Evolutionary conservation across 2,888 invertebrate species (phyloP), one percentile per base, ranked within the genome.

Genomic region (Cyrtodaria siliqua): DNA sequence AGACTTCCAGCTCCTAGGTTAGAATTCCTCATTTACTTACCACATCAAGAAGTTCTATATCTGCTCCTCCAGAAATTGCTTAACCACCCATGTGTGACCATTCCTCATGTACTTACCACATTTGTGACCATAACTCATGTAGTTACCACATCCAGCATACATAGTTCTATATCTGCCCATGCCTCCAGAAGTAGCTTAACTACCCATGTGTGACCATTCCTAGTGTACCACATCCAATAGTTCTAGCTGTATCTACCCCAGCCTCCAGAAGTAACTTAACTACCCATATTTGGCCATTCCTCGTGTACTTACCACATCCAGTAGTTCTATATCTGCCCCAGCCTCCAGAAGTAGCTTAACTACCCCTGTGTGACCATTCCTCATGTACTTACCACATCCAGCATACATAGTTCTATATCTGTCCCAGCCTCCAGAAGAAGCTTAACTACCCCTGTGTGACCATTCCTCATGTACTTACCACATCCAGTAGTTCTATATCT

Each of bases 131-230:
- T n/a, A n/a, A n/a, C n/a, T n/a, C 33, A 8, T 33, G 33, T 33
- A 8, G 83, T 76, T 56, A 89, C 89, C 44, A 60, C 47, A 68
- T 89, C 88, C 20, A 57, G 40, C n/a, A n/a, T n/a, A n/a, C n/a
- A n/a, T 2, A 75, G 44, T 9, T 79, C 64, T 2, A 61, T 59
- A 52, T 84, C 79, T 12, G 86, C 86, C 6, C 84, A 84, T 26
- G 68, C 18, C 16, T 86, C 77, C 44, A 89, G 71, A n/a, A 89
- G 76, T 14, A 75, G 53, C 33, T 78, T 66, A 6, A 86, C 87
- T 27, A 84, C 60, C 16, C 77, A 67, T 4, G 74, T 68, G 20
- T 85, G 81, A n/a, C 85, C 85, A 66, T 79, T 77, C n/a, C n/a
- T 8, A 4, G 4, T 33, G 33, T 33, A 8, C 89, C 44, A 60